Conservation (phyloP, 2,113 vertebrate genomes). For the Pleuronectes platessa region DNA sequence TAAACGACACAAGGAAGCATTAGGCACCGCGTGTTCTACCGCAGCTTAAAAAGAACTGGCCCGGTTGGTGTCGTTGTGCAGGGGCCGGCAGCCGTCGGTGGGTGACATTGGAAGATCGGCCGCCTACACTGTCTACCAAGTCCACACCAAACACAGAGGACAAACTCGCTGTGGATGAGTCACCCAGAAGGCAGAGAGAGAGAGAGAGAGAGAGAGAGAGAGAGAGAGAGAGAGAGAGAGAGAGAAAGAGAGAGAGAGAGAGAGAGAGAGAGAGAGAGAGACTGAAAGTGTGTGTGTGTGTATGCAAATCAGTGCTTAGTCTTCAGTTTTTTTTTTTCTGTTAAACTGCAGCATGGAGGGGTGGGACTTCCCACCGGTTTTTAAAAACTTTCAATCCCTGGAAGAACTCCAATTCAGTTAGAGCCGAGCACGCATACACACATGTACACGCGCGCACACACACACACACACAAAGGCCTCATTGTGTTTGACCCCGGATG, state of each 20-base stretch:
- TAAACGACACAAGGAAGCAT: conserved; percentile 1
- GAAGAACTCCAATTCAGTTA: conserved; percentile 68
- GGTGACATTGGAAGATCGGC: conserved; percentile 67
- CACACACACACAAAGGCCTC: conserved; percentile 63
- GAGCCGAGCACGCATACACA: conserved; percentile 33
- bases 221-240: no score
- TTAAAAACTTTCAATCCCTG: conserved; percentile 68
- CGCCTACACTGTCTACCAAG: conserved; percentile 79
- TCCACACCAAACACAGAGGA: conserved; percentile 63
- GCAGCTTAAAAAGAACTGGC: conserved; percentile 48
- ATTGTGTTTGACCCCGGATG: conserved; percentile 73
- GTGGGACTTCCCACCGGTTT: conserved; percentile 70
- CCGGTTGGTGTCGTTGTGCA: conserved; percentile 59
- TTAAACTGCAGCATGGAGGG: conserved; percentile 62
- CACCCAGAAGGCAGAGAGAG: conserved; percentile 34
- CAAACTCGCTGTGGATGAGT: conserved; percentile 66
- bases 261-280: background rate
- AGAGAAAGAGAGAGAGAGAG: conserved; percentile 19
- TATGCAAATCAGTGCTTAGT: conserved; percentile 74
- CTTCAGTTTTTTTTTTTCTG: conserved; percentile 59
- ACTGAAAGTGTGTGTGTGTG: conserved; percentile 3
- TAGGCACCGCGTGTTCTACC: conserved; percentile 8
- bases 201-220: conserved; percentile 11
- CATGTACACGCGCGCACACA: conserved; percentile 1
- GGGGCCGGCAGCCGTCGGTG: conserved; percentile 64